These are phyloP conservation scores for Myopa tessellatipennis DNA, from an alignment of 2,888 invertebrate genomes.

Conservation along the genomic window DNA sequence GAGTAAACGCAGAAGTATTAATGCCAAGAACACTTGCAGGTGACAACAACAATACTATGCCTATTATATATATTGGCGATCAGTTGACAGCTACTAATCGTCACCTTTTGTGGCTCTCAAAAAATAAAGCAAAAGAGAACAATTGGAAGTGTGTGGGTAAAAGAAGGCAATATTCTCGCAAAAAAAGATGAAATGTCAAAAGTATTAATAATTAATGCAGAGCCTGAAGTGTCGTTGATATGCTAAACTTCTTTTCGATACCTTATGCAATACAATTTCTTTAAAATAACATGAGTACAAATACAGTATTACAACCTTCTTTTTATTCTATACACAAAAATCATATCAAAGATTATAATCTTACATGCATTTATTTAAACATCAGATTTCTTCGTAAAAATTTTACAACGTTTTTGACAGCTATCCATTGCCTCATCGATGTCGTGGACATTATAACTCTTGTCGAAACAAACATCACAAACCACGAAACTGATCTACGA, in stretches of 20 bases:
- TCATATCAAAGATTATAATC: no score
- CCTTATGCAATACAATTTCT: no score
- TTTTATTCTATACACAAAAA: no score
- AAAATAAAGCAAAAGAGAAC: background rate
- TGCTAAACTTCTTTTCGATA: background rate
- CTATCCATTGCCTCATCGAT: no score
- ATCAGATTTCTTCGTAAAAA: no score
- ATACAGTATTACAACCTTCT: no score
- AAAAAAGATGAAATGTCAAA: background rate
- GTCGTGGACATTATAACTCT: no score
- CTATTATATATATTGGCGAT: background rate
- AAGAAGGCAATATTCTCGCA: background rate
- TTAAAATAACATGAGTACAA: no score
- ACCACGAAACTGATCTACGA: no score
- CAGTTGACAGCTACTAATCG: background rate
- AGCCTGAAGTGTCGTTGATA: background rate
- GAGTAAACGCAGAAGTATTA: background rate
- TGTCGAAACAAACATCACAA: no score
- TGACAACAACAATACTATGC: background rate
- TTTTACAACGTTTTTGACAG: no score
- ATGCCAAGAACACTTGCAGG: background rate
- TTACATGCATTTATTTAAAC: no score
- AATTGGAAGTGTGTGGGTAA: background rate
- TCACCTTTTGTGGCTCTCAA: background rate
- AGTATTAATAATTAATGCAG: background rate